Percentiles rank a stretch among this genome's conserved stretches.
phyloP scores from a whole-genome alignment of 2,797 vertebrate genomes.

The Melopsittacus undulatus region DNA sequence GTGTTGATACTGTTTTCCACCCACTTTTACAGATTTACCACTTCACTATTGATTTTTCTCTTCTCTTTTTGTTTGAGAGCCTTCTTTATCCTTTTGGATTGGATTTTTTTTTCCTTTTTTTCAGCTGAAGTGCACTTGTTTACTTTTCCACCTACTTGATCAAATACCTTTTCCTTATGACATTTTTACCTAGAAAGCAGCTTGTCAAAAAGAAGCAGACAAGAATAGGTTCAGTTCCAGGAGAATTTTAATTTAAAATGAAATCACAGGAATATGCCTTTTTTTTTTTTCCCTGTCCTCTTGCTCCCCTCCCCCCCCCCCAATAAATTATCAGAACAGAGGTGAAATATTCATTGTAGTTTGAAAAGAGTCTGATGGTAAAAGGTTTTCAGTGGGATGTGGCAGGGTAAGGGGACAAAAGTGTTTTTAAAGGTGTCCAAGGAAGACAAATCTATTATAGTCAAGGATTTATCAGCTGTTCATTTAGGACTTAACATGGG shows the following conservation, averaged over 20 bases:
- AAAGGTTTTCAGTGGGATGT: not conserved
- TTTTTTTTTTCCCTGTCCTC: not conserved
- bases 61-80: not conserved
- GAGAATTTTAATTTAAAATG: not conserved
- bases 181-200: not conserved
- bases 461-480: not conserved
- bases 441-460: not conserved
- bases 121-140: not conserved
- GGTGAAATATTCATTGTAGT: not conserved
- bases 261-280: not conserved
- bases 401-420: rapidly evolving
- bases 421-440: not conserved
- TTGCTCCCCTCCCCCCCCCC: not conserved
- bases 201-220: not conserved
- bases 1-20: not conserved
- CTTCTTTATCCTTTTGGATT: not conserved
- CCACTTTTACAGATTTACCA: not conserved
- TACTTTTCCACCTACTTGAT: not conserved
- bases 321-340: not conserved
- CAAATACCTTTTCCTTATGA: not conserved
- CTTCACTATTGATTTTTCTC: slow-evolving; percentile 17
- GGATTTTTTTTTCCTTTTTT: not conserved
- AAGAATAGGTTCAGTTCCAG: not conserved
- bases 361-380: not conserved
- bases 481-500: not conserved